phyloP scores from a whole-genome alignment of 1,140 invertebrate species.

The Campoletis sonorensis region DNA sequence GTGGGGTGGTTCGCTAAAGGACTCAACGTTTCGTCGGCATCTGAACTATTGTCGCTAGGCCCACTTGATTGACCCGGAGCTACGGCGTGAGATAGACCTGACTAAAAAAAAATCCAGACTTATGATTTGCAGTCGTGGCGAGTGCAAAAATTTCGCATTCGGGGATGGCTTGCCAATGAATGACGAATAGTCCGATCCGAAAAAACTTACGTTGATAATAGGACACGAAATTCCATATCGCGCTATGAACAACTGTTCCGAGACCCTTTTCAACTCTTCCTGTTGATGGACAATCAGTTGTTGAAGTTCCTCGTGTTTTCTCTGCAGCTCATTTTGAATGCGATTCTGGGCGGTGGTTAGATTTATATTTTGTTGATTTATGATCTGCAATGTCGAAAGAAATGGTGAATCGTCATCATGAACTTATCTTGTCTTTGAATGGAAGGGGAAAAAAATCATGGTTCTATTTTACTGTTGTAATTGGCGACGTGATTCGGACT shows the following conservation, averaged over 20 bases:
- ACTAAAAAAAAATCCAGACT: constrained; percentile 56
- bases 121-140: too few relatives aligned
- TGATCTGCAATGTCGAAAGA: not conserved
- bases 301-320: constrained; percentile 90
- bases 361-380: constrained; percentile 76
- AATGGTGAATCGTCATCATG: not conserved
- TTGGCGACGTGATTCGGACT: constrained; percentile 61
- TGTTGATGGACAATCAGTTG: constrained; percentile 91
- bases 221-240: constrained; percentile 86
- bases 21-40: constrained; percentile 52
- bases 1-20: constrained; percentile 59
- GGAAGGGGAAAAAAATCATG: not conserved
- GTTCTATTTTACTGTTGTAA: constrained; percentile 59
- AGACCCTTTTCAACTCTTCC: constrained; percentile 88
- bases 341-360: constrained; percentile 82
- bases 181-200: not conserved
- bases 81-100: constrained; percentile 67
- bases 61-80: constrained; percentile 62
- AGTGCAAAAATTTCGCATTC: too few relatives aligned
- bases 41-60: constrained; percentile 67
- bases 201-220: constrained; percentile 78
- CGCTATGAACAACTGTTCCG: constrained; percentile 90
- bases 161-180: not conserved
- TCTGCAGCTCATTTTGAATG: constrained; percentile 85
- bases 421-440: too few relatives aligned